Percentiles rank a stretch among this genome's conserved stretches.
Conservation (phyloP, 37 sponge, comb jelly and placozoan genomes). For the Spongilla lacustris region DNA sequence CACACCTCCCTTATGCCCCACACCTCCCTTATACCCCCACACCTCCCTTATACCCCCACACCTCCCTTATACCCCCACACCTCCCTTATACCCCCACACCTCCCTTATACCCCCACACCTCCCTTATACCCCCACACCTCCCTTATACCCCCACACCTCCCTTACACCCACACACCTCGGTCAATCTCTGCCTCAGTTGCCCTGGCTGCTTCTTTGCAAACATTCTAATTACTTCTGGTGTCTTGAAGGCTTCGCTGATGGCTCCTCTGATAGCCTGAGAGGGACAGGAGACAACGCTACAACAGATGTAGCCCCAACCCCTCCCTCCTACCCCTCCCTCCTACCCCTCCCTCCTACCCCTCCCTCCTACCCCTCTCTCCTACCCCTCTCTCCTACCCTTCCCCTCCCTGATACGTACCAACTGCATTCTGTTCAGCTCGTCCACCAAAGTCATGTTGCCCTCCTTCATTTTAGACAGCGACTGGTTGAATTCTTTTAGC, state of each 20-base stretch:
- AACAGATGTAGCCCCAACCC: too few species aligned
- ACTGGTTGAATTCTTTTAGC: conserved; percentile 92
- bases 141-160: too few species aligned
- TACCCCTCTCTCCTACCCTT: neutral
- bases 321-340: too few species aligned
- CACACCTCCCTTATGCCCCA: too few species aligned
- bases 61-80: too few species aligned
- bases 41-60: too few species aligned
- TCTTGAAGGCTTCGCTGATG: conserved; percentile 97
- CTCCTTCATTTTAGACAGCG: conserved; percentile 78
- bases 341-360: neutral
- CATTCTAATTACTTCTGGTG: conserved; percentile 96
- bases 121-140: neutral
- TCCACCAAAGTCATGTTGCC: conserved; percentile 93
- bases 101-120: neutral
- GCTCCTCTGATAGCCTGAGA: conserved; percentile 94
- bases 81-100: too few species aligned
- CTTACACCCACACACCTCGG: conserved; percentile 51
- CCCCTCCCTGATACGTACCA: conserved; percentile 53
- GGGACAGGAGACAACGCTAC: neutral
- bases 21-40: neutral
- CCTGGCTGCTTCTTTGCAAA: conserved; percentile 98
- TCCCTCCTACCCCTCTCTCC: conserved; percentile 10
- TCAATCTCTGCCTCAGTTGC: conserved; percentile 87
- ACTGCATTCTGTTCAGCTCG: conserved; percentile 85